Evolutionary conservation across 2,797 vertebrate species (phyloP).

Genomic region (Sus cebifrons): DNA sequence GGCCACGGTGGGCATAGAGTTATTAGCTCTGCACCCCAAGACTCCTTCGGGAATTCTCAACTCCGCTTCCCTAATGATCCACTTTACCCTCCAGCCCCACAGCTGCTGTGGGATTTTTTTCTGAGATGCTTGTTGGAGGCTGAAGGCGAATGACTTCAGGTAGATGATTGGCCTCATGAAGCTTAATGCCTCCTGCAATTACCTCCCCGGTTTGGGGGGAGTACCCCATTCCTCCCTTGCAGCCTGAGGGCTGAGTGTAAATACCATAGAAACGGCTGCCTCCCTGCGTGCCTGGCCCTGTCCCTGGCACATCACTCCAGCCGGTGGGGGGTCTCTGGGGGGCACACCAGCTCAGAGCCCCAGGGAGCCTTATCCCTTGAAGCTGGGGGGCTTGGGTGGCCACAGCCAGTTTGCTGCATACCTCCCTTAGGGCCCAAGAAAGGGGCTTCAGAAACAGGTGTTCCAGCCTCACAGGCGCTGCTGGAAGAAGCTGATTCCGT

Average conservation of each 20-base stretch:
- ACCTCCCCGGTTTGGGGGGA: slow-evolving; percentile 8
- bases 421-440: slow-evolving; percentile 1
- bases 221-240: slow-evolving; percentile 35
- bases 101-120: slow-evolving; percentile 77
- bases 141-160: slow-evolving; percentile 84
- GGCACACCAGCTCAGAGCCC: neutral
- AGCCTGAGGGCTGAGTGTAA: neutral
- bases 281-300: slow-evolving; percentile 47
- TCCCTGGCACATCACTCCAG: neutral
- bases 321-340: neutral
- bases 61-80: neutral
- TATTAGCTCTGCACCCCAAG: neutral
- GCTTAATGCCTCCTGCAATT: slow-evolving; percentile 70
- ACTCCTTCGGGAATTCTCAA: slow-evolving; percentile 17
- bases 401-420: slow-evolving; percentile 23
- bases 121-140: slow-evolving; percentile 83
- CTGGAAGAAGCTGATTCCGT: neutral
- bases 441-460: neutral
- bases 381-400: neutral
- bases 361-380: neutral
- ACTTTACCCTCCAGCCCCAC: slow-evolving; percentile 46
- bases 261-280: slow-evolving; percentile 27
- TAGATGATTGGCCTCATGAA: slow-evolving; percentile 86
- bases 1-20: neutral
- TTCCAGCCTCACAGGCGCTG: neutral